These are phyloP conservation scores for Lepus timidus DNA, from an alignment of 2,113 vertebrate genomes.

Conservation along the genomic window DNA sequence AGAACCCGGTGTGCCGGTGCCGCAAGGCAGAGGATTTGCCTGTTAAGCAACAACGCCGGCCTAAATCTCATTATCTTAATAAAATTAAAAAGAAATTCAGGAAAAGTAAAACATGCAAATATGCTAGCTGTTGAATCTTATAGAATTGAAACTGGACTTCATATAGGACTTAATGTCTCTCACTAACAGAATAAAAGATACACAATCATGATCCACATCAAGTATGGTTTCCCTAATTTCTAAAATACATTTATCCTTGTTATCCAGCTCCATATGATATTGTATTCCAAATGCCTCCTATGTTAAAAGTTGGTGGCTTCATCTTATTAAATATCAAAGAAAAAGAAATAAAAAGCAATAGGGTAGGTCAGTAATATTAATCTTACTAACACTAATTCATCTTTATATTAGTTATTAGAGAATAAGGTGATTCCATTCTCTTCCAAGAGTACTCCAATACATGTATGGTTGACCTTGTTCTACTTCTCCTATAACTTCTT, in stretches of 20 bases:
- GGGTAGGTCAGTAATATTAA: background rate
- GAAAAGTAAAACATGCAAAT: background rate
- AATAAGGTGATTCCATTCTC: background rate
- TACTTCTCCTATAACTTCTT: background rate
- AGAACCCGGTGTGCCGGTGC: too few relatives aligned
- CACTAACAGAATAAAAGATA: background rate
- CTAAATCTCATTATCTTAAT: background rate
- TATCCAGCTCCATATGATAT: background rate
- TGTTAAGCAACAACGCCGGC: too few relatives aligned
- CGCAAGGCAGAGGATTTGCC: too few relatives aligned
- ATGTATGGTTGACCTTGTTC: background rate
- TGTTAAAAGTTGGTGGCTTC: background rate
- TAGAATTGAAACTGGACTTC: background rate
- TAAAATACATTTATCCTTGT: background rate
- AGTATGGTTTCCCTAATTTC: background rate
- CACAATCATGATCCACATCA: background rate
- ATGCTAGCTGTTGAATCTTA: too few relatives aligned
- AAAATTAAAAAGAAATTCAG: slow-evolving; percentile 51
- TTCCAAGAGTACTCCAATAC: background rate
- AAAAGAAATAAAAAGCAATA: background rate
- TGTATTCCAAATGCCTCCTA: background rate
- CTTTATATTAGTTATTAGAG: background rate
- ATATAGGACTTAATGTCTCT: background rate
- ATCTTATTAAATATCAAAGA: background rate
- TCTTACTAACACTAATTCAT: background rate